Evolutionary conservation across 1,140 invertebrate genomes (phyloP).

Genomic region (Drosophila tsacasi): DNA sequence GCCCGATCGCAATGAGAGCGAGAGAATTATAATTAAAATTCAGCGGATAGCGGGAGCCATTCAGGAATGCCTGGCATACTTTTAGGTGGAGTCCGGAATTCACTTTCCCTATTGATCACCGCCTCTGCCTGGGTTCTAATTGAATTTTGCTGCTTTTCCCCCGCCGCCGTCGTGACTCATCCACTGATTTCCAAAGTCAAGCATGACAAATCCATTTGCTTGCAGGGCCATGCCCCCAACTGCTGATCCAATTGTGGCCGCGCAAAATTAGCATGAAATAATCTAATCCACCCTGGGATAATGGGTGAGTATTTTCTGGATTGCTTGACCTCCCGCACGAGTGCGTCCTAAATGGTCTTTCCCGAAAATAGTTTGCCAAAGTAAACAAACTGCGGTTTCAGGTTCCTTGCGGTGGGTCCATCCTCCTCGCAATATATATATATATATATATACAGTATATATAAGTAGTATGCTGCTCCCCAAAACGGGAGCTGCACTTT

Average conservation of each 20-base stretch:
- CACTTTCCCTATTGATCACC: slow-evolving; percentile 9
- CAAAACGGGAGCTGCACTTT: slow-evolving; percentile 41
- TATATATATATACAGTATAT: neutral
- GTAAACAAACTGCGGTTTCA: slow-evolving; percentile 51
- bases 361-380: slow-evolving; percentile 70
- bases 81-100: slow-evolving; percentile 56
- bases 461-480: slow-evolving; percentile 17
- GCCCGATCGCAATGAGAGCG: slow-evolving; percentile 28
- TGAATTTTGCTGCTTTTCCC: slow-evolving; percentile 53
- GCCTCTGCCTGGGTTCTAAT: slow-evolving; percentile 37
- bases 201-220: slow-evolving; percentile 59
- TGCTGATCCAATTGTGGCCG: slow-evolving; percentile 21
- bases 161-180: slow-evolving; percentile 57
- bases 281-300: slow-evolving; percentile 61
- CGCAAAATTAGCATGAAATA: slow-evolving; percentile 66
- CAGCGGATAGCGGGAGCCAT: slow-evolving; percentile 5
- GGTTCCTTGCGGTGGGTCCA: slow-evolving; percentile 39
- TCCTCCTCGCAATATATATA: neutral
- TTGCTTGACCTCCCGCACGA: slow-evolving; percentile 64
- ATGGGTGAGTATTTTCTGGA: slow-evolving; percentile 8
- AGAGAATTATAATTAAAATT: slow-evolving; percentile 31
- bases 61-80: slow-evolving; percentile 44
- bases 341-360: slow-evolving; percentile 45
- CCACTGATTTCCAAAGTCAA: slow-evolving; percentile 55
- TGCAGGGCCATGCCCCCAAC: slow-evolving; percentile 19